A percentile compares a stretch with the other conserved stretches of the same genome.
Conservation (phyloP, 1,140 invertebrate genomes). For the Lepidurus packardi region DNA sequence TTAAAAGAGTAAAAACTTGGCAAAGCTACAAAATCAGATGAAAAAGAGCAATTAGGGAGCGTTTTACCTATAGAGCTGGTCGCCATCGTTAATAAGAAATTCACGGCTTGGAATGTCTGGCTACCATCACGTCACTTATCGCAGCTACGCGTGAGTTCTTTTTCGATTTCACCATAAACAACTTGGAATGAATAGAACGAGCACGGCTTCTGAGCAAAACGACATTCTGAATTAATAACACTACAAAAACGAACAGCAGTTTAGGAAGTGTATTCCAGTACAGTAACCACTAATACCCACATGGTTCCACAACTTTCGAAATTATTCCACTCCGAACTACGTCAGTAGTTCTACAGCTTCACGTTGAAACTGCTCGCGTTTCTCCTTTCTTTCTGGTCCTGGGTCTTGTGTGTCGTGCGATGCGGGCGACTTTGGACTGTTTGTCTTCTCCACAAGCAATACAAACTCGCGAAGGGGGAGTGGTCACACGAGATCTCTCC, state of each 20-base stretch:
- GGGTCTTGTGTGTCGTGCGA: not conserved
- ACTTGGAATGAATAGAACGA: not conserved
- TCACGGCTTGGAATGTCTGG: not conserved
- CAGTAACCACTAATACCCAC: not conserved
- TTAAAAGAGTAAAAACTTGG: not conserved
- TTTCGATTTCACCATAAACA: not conserved
- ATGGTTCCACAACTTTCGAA: not conserved
- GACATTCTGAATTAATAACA: too few relatives aligned
- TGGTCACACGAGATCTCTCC: not conserved
- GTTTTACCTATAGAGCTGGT: constrained; percentile 25
- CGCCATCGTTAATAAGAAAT: constrained; percentile 6
- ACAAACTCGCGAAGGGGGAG: not conserved
- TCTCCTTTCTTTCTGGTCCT: not conserved
- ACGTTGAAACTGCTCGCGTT: constrained; percentile 16
- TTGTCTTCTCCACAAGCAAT: constrained; percentile 6
- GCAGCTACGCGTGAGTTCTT: not conserved
- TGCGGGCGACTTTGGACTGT: not conserved
- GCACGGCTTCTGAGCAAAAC: not conserved
- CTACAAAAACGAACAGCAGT: too few relatives aligned
- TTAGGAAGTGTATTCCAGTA: too few relatives aligned
- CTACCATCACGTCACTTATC: not conserved
- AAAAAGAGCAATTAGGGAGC: not conserved
- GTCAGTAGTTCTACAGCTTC: not conserved
- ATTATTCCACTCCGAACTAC: not conserved
- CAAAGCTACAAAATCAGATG: not conserved